A percentile compares a stretch with the other conserved stretches of the same genome.
These are phyloP conservation scores for Tragelaphus eurycerus DNA, from an alignment of 2,797 vertebrate genomes.

Conservation along the genomic window DNA sequence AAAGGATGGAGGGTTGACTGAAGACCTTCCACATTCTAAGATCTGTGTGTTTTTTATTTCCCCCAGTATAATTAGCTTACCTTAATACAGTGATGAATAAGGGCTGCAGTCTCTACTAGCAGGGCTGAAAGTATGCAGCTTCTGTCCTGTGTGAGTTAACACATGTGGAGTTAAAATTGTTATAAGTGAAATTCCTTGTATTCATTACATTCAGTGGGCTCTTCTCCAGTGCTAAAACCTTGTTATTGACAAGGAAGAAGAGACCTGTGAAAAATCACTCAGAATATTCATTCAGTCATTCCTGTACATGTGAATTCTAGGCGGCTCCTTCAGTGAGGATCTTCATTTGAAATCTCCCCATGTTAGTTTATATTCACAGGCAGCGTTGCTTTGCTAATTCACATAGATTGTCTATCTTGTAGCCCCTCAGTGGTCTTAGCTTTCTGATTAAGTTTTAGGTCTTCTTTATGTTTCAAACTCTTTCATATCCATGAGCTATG, in stretches of 20 bases:
- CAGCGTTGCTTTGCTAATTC: background rate
- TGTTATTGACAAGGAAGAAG: background rate
- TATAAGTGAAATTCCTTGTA: background rate
- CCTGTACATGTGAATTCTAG: background rate
- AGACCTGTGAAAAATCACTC: background rate
- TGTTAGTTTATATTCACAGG: background rate
- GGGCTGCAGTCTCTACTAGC: background rate
- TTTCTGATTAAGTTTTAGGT: background rate
- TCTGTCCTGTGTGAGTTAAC: background rate
- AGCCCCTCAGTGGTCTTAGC: background rate
- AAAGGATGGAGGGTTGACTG: background rate
- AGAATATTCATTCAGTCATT: background rate
- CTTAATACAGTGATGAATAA: background rate
- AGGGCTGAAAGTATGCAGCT: background rate
- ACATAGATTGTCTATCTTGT: background rate
- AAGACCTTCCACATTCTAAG: background rate
- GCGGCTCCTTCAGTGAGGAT: background rate
- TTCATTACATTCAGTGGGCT: background rate
- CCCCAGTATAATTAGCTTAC: background rate
- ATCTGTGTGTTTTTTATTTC: background rate
- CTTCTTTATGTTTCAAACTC: background rate
- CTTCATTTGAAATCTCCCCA: background rate
- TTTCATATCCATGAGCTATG: background rate
- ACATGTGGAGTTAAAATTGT: background rate
- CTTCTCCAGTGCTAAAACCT: background rate